phyloP scores from a whole-genome alignment of 2,888 invertebrate species.

The Hetaerina titia region DNA sequence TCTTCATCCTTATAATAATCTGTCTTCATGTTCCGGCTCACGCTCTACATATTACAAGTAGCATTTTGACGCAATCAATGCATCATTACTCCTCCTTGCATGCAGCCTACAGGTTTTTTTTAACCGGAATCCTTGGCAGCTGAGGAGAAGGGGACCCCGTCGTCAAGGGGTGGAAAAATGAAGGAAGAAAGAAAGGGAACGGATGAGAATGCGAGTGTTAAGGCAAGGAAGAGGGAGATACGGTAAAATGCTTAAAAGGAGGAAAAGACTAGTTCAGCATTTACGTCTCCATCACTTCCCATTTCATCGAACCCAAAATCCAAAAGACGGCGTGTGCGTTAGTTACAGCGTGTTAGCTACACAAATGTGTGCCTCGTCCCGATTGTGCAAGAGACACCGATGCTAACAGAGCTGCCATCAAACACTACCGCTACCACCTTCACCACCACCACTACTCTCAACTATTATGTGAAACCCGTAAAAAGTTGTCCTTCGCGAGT shows the following conservation, averaged over 20 bases:
- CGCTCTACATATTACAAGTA: background rate
- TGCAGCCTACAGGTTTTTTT: background rate
- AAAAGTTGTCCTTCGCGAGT: conserved; percentile 60
- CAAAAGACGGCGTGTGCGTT: conserved; percentile 30
- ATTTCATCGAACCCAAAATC: conserved; percentile 39
- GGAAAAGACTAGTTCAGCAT: conserved; percentile 12
- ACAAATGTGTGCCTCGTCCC: conserved; percentile 41
- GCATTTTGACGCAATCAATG: conserved; percentile 50
- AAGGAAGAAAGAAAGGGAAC: conserved; percentile 6
- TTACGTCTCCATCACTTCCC: conserved; percentile 52
- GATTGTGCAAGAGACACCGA: conserved; percentile 51
- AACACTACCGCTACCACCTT: background rate
- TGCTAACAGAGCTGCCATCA: conserved; percentile 30
- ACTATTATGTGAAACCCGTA: conserved; percentile 59
- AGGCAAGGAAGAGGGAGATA: background rate
- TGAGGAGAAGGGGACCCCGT: background rate
- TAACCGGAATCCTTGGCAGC: background rate
- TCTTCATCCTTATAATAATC: background rate
- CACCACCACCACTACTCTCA: background rate
- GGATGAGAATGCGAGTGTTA: background rate
- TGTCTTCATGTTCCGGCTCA: background rate
- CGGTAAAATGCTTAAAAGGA: background rate
- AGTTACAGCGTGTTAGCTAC: conserved; percentile 58
- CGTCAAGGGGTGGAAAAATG: background rate
- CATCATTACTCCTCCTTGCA: conserved; percentile 31